phyloP scores from a whole-genome alignment of 2,797 vertebrate species.

The Acipenser oxyrinchus region DNA sequence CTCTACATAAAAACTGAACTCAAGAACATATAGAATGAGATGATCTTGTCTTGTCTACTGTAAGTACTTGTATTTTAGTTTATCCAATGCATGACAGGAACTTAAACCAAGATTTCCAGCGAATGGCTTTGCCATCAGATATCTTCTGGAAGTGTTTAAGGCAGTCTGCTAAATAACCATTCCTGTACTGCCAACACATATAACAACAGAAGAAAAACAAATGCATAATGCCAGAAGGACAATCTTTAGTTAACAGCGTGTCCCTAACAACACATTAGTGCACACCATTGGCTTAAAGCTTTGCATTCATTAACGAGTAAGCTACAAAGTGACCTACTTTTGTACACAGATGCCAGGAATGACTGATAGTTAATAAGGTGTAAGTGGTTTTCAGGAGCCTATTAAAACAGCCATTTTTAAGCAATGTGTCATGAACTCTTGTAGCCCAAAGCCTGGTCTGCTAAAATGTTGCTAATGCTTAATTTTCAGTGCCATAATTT shows the following conservation, averaged over 20 bases:
- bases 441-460: background rate
- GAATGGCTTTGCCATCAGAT: background rate
- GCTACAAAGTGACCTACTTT: slow-evolving; percentile 19
- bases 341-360: slow-evolving; percentile 3
- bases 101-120: slow-evolving; percentile 4
- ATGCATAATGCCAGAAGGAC: slow-evolving; percentile 10
- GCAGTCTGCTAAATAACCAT: slow-evolving; percentile 5
- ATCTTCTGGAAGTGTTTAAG: slow-evolving; percentile 8
- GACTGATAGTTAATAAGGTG: slow-evolving; percentile 10
- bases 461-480: too few relatives aligned
- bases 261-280: slow-evolving; percentile 8
- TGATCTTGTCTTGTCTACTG: too few relatives aligned
- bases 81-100: too few relatives aligned
- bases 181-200: slow-evolving; percentile 8
- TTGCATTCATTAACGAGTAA: slow-evolving; percentile 5
- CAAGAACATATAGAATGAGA: too few relatives aligned
- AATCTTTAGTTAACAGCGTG: slow-evolving; percentile 8
- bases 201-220: slow-evolving; percentile 8
- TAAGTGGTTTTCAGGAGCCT: slow-evolving; percentile 9
- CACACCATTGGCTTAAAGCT: slow-evolving; percentile 3
- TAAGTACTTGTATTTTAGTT: too few relatives aligned
- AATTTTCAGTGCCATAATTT: too few relatives aligned
- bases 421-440: slow-evolving; percentile 7
- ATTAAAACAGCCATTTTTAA: slow-evolving; percentile 8
- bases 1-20: too few relatives aligned